phyloP scores from a whole-genome alignment of 2,797 vertebrate genomes.

The Gymnoscopelus microlampas region DNA sequence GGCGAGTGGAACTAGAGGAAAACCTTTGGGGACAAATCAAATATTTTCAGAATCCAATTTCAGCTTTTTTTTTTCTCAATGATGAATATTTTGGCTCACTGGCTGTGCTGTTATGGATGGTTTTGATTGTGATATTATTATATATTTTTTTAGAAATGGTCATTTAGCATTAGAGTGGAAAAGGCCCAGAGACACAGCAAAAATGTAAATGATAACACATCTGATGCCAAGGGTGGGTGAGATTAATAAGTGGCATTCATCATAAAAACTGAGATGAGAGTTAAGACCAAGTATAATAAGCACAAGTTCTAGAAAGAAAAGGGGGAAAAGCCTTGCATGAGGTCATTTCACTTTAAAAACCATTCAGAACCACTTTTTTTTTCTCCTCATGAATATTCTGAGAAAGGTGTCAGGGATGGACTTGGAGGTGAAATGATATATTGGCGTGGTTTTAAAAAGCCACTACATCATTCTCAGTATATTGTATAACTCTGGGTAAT shows the following conservation, averaged over 20 bases:
- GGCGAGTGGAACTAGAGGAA: neutral
- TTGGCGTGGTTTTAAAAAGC: neutral
- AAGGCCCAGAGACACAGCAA: neutral
- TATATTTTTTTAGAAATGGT: too few species aligned
- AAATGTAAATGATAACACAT: neutral
- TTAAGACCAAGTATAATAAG: neutral
- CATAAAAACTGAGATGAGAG: neutral
- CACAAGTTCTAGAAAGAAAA: neutral
- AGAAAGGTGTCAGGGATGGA: constrained; percentile 16
- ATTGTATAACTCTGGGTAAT: neutral
- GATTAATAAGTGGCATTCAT: neutral
- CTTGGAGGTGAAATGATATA: constrained; percentile 9
- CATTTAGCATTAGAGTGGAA: too few species aligned
- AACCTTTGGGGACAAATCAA: neutral
- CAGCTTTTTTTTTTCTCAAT: neutral
- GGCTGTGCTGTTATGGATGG: neutral
- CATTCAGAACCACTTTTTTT: neutral
- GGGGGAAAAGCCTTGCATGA: too few species aligned
- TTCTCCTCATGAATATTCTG: neutral
- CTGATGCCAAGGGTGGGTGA: too few species aligned
- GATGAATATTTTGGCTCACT: neutral
- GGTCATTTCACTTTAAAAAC: neutral
- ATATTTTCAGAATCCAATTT: neutral
- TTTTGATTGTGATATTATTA: neutral
- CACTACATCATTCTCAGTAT: neutral